Conservation (phyloP, 2,888 invertebrate genomes). For the Dasypolia templi region DNA sequence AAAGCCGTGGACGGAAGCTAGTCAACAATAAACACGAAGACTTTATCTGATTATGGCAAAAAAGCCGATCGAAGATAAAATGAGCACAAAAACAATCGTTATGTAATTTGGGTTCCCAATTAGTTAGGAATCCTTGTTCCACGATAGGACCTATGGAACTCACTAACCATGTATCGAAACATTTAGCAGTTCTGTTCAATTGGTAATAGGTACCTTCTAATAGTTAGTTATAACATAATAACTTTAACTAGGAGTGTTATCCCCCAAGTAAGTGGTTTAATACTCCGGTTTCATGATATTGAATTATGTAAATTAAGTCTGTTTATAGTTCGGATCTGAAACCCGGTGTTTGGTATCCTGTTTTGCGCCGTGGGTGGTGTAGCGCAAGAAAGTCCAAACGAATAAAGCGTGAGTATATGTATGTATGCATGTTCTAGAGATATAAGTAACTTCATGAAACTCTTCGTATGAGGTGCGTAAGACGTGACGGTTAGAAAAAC, state of each 20-base stretch:
- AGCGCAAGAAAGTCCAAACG: background rate
- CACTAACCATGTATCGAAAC: background rate
- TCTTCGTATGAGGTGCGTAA: background rate
- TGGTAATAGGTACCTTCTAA: background rate
- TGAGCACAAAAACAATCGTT: background rate
- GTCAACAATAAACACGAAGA: background rate
- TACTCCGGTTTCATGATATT: slow-evolving; percentile 24
- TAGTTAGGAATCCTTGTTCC: background rate
- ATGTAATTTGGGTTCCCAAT: background rate
- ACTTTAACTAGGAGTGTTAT: slow-evolving; percentile 14
- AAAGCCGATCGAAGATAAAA: no score
- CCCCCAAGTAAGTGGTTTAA: slow-evolving; percentile 23
- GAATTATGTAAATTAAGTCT: slow-evolving; percentile 24
- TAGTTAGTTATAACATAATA: slow-evolving; percentile 20
- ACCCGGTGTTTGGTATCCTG: background rate
- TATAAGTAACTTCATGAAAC: background rate
- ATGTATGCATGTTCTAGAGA: background rate
- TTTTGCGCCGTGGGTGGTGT: background rate
- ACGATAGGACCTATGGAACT: background rate
- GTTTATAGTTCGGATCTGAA: slow-evolving; percentile 24
- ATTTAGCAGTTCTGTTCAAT: slow-evolving; percentile 1
- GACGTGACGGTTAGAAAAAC: background rate
- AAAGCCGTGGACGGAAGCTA: no score
- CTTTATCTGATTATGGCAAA: no score
- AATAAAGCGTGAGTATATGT: no score